Evolutionary conservation across 1,140 invertebrate genomes (phyloP).

Genomic region (Aphidius ervi): DNA sequence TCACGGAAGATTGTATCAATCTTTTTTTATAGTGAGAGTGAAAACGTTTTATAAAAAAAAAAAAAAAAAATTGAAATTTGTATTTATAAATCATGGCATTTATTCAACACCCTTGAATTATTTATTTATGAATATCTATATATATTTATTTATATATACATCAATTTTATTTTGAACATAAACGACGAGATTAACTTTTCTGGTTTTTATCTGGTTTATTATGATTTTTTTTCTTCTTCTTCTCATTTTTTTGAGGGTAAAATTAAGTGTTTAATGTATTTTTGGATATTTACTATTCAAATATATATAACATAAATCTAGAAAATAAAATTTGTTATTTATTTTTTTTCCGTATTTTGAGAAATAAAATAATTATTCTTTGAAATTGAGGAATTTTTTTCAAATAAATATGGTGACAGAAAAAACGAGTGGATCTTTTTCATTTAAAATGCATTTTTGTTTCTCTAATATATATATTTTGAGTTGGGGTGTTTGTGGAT

Average conservation of each 20-base stretch:
- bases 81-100: neutral
- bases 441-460: constrained; percentile 1
- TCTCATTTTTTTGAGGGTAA: too few species aligned
- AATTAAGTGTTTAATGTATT: too few species aligned
- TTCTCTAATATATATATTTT: neutral
- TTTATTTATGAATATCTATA: too few species aligned
- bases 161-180: too few species aligned
- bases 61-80: neutral
- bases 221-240: too few species aligned
- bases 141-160: too few species aligned
- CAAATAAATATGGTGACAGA: constrained; percentile 24
- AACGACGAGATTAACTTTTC: too few species aligned
- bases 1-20: constrained; percentile 25
- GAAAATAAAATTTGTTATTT: too few species aligned
- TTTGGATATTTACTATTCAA: too few species aligned
- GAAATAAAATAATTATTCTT: constrained; percentile 20
- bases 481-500: neutral
- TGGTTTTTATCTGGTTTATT: too few species aligned
- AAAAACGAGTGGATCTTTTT: neutral
- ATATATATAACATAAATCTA: too few species aligned
- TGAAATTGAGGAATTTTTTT: constrained; percentile 27
- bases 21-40: constrained; percentile 20
- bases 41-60: constrained; percentile 13
- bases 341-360: neutral
- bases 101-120: too few species aligned